phyloP scores from a whole-genome alignment of 2,797 vertebrate genomes.

The Chelonia mydas region DNA sequence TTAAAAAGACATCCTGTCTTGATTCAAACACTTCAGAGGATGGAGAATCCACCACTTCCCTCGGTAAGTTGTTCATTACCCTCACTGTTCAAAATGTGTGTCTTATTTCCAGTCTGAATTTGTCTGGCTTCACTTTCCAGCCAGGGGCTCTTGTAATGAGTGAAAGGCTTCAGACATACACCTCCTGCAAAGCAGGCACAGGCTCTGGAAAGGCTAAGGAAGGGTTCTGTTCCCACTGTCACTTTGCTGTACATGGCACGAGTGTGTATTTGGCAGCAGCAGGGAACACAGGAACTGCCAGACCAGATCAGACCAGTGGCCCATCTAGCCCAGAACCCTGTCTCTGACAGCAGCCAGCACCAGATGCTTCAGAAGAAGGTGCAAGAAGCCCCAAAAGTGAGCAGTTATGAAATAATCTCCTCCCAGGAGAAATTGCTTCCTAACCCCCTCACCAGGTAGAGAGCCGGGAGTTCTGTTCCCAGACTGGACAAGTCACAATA shows the following conservation, averaged over 20 bases:
- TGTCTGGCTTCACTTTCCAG: background rate
- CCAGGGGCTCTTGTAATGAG: background rate
- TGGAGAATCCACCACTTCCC: background rate
- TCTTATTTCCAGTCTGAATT: background rate
- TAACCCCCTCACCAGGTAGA: background rate
- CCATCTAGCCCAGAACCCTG: background rate
- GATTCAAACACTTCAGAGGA: background rate
- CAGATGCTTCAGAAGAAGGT: background rate
- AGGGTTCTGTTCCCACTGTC: background rate
- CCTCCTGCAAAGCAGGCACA: background rate
- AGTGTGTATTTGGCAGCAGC: background rate
- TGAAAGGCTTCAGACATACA: background rate
- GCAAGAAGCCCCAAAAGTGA: fast-evolving
- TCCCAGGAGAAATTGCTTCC: background rate
- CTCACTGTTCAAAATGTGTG: background rate
- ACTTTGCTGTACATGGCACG: background rate
- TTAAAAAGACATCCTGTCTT: background rate
- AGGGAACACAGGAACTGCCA: background rate
- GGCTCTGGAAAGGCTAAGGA: background rate
- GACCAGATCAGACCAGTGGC: background rate
- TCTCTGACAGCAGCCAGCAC: background rate
- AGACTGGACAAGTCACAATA: background rate
- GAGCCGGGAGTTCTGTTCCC: background rate
- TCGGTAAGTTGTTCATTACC: background rate
- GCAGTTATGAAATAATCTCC: background rate